Evolutionary conservation across 2,888 invertebrate genomes (phyloP).

Genomic region (Teleiodes luculella): DNA sequence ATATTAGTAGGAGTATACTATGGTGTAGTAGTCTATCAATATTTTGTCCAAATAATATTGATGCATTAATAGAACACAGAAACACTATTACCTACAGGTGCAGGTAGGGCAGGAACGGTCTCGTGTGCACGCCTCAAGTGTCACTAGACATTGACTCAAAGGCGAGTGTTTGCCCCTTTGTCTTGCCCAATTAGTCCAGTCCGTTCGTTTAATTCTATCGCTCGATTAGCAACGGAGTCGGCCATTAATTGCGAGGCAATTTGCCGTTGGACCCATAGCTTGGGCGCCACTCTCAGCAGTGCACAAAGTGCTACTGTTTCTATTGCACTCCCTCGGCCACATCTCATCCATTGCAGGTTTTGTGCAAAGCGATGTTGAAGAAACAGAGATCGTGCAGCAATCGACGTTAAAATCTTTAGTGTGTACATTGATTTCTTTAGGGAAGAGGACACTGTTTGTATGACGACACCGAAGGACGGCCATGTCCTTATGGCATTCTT

Average conservation of each 20-base stretch:
- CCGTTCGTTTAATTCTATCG: constrained; percentile 78
- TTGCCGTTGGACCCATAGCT: constrained; percentile 52
- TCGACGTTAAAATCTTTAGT: background rate
- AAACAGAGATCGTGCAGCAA: background rate
- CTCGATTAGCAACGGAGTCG: constrained; percentile 72
- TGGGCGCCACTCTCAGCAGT: constrained; percentile 45
- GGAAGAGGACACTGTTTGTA: constrained; percentile 1
- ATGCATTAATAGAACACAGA: background rate
- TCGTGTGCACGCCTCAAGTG: constrained; percentile 54
- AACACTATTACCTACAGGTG: constrained; percentile 1
- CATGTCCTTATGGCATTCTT: constrained; percentile 7
- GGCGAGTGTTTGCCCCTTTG: constrained; percentile 77
- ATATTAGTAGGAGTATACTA: no score
- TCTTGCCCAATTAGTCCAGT: constrained; percentile 76
- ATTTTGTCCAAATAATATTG: background rate
- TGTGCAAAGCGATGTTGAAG: background rate
- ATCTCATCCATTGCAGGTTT: background rate
- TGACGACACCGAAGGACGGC: constrained; percentile 7
- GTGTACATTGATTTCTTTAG: background rate
- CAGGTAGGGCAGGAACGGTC: constrained; percentile 6
- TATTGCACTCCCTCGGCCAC: background rate
- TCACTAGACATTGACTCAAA: constrained; percentile 72
- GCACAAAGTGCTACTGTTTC: constrained; percentile 2
- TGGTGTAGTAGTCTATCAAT: no score
- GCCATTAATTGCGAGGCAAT: constrained; percentile 73